Evolutionary conservation across 2,888 invertebrate genomes (phyloP).

Genomic region (Plagiodera versicolora): DNA sequence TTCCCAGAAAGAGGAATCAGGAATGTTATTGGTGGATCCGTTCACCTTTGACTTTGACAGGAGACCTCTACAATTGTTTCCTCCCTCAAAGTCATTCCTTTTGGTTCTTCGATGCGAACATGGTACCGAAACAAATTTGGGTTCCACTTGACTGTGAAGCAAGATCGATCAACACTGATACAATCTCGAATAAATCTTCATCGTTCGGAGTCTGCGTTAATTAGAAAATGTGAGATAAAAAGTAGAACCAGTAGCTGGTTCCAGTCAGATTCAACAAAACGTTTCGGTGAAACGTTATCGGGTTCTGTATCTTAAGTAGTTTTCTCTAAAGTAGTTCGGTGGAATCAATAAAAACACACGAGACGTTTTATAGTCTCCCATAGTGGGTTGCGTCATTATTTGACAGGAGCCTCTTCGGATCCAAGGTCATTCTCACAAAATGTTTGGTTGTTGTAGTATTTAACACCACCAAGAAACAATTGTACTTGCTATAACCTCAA

Average conservation of each 20-base stretch:
- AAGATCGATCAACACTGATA: not conserved
- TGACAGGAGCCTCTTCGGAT: too few relatives aligned
- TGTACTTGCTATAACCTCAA: too few relatives aligned
- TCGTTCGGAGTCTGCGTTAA: not conserved
- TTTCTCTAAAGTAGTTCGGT: constrained; percentile 3
- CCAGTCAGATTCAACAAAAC: constrained; percentile 26
- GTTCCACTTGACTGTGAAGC: not conserved
- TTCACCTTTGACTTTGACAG: too few relatives aligned
- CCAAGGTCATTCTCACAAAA: too few relatives aligned
- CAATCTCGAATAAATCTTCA: not conserved
- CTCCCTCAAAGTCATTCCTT: not conserved
- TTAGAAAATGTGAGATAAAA: constrained; percentile 21
- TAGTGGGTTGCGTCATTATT: not conserved
- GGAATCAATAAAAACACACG: constrained; percentile 1
- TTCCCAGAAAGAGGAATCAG: constrained; percentile 4
- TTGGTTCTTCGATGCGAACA: not conserved
- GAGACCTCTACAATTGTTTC: too few relatives aligned
- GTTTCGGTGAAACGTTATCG: constrained; percentile 3
- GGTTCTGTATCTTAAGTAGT: constrained; percentile 1
- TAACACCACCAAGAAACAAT: too few relatives aligned
- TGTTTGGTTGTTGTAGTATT: too few relatives aligned
- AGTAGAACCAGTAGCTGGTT: constrained; percentile 33
- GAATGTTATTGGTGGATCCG: constrained; percentile 8
- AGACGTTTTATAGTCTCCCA: not conserved
- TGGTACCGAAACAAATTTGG: not conserved